Conservation (phyloP, 1,140 invertebrate genomes). For the Saccostrea cuccullata region DNA sequence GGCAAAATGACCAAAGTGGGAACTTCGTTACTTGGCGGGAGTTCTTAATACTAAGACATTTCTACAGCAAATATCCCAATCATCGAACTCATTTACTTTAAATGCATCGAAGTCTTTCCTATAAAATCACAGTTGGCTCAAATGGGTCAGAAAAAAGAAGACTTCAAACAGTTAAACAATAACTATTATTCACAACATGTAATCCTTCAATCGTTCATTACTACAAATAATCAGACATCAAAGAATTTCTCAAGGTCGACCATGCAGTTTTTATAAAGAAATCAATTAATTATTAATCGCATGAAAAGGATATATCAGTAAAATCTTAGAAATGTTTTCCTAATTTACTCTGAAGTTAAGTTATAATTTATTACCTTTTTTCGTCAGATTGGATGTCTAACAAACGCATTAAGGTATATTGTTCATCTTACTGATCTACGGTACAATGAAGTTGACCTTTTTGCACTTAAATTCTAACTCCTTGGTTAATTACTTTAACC, state of each 20-base stretch:
- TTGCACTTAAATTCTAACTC: too few species aligned
- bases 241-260: background rate
- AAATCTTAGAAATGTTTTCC: constrained; percentile 25
- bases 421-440: too few species aligned
- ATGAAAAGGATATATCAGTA: background rate
- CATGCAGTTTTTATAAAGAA: background rate
- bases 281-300: constrained; percentile 26
- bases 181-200: background rate
- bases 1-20: constrained; percentile 36
- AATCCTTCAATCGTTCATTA: background rate
- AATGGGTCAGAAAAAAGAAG: background rate
- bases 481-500: too few species aligned
- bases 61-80: background rate
- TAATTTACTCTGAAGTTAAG: background rate
- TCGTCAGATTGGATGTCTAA: constrained; percentile 1
- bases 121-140: background rate
- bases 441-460: too few species aligned
- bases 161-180: background rate
- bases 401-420: background rate
- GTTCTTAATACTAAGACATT: background rate
- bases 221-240: background rate
- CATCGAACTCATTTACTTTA: background rate
- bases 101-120: background rate
- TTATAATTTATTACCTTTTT: background rate
- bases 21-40: constrained; percentile 9